phyloP scores from a whole-genome alignment of 2,113 vertebrate species.

The Lathamus discolor region DNA sequence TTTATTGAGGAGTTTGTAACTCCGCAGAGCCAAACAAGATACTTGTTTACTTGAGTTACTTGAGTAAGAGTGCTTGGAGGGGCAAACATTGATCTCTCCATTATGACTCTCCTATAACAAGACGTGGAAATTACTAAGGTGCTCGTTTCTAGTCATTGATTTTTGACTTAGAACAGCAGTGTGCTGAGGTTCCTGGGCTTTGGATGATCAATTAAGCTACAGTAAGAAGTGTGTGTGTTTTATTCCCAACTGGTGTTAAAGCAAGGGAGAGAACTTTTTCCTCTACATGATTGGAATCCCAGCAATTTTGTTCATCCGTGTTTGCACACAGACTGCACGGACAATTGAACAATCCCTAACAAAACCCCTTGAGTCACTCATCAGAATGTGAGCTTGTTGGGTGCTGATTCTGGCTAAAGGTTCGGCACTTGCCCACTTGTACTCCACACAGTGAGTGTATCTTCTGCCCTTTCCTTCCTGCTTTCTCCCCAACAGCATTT shows the following conservation, averaged over 20 bases:
- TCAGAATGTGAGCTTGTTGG: background rate
- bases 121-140: background rate
- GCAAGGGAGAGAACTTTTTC: background rate
- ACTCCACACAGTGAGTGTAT: fast-evolving
- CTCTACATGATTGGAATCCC: background rate
- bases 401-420: background rate
- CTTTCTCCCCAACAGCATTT: background rate
- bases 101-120: background rate
- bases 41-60: background rate
- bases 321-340: background rate
- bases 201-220: background rate
- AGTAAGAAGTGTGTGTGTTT: background rate
- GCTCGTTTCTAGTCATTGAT: background rate
- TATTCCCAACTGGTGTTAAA: background rate
- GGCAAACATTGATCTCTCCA: background rate
- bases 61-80: background rate
- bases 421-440: too few species aligned
- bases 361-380: background rate
- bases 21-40: background rate
- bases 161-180: background rate
- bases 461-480: background rate
- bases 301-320: background rate
- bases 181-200: background rate
- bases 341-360: background rate
- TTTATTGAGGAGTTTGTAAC: background rate